phyloP scores from a whole-genome alignment of 2,888 invertebrate species.

The Marronus borbonicus region DNA sequence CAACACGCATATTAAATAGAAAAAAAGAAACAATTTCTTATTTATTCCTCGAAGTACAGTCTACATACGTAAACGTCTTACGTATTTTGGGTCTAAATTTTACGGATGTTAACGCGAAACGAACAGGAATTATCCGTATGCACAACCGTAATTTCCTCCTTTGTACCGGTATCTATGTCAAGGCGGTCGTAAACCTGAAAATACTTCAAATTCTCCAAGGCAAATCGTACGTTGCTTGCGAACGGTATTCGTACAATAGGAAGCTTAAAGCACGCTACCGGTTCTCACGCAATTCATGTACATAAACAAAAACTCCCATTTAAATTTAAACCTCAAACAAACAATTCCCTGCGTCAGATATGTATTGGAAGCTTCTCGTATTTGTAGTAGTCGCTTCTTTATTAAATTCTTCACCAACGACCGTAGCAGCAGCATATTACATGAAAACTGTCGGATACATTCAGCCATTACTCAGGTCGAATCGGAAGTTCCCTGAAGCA shows the following conservation, averaged over 20 bases:
- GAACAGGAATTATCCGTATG: constrained; percentile 20
- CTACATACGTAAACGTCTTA: neutral
- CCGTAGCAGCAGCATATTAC: neutral
- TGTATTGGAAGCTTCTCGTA: neutral
- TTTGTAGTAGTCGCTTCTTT: neutral
- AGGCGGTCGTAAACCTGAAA: constrained; percentile 15
- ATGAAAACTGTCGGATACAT: neutral
- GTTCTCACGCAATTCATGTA: no score
- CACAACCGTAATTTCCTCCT: constrained; percentile 23
- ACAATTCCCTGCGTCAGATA: neutral
- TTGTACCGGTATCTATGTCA: constrained; percentile 8
- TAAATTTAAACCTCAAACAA: constrained; percentile 11
- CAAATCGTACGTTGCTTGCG: constrained; percentile 2
- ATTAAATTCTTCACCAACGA: neutral
- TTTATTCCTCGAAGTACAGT: no score
- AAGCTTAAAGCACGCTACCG: constrained; percentile 28
- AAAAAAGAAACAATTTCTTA: no score
- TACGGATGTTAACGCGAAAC: neutral
- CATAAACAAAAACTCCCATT: no score
- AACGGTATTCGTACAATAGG: neutral
- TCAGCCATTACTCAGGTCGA: neutral
- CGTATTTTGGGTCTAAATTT: neutral
- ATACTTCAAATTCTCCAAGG: constrained; percentile 3
- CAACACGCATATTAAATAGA: no score
- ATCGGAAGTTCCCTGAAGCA: neutral